These are phyloP conservation scores for Florisuga fusca DNA, from an alignment of 2,797 vertebrate genomes.

Conservation along the genomic window DNA sequence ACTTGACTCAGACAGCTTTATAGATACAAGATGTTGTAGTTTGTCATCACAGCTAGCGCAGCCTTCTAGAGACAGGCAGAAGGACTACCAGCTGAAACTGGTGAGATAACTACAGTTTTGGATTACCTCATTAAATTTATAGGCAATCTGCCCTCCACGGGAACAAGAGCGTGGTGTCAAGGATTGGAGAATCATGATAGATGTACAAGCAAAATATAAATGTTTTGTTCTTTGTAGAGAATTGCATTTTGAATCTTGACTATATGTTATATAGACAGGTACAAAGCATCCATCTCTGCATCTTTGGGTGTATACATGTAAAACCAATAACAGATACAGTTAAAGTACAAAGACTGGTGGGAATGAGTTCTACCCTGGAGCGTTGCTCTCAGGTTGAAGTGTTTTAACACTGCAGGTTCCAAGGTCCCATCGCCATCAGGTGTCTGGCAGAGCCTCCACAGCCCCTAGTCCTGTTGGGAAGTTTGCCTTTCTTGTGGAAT, in stretches of 20 bases:
- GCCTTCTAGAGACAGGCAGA: conserved; percentile 39
- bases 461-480: not conserved
- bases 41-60: conserved; percentile 30
- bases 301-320: not conserved
- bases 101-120: conserved; percentile 45
- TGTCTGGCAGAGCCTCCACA: not conserved
- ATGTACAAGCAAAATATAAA: conserved; percentile 26
- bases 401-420: not conserved
- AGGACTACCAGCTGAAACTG: conserved; percentile 13
- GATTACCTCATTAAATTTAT: conserved; percentile 57
- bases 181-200: conserved; percentile 11
- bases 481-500: rapidly evolving
- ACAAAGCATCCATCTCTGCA: not conserved
- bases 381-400: not conserved
- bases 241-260: not conserved
- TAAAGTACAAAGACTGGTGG: not conserved
- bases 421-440: not conserved
- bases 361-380: not conserved
- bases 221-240: conserved; percentile 32
- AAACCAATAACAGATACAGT: not conserved
- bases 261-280: not conserved
- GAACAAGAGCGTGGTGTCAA: not conserved
- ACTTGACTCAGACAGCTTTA: conserved; percentile 50
- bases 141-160: conserved; percentile 33
- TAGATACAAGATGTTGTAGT: not conserved